Conservation (phyloP, 2,113 vertebrate species). For the Macquaria ambigua region DNA sequence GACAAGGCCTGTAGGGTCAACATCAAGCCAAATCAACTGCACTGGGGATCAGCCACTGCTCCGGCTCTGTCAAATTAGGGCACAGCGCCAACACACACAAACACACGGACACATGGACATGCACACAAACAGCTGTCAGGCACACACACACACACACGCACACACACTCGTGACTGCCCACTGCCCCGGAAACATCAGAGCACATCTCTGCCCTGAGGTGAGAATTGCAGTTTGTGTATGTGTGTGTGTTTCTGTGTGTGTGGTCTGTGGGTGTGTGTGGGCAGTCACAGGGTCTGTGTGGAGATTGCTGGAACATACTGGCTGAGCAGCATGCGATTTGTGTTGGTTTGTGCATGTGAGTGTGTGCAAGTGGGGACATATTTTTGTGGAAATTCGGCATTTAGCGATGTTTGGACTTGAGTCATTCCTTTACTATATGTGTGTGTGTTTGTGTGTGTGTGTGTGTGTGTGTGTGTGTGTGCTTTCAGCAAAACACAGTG, state of each 20-base stretch:
- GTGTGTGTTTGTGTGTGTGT: constrained; percentile 10
- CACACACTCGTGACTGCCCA: constrained; percentile 81
- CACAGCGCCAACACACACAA: constrained; percentile 77
- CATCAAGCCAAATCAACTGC: constrained; percentile 83
- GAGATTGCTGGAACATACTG: constrained; percentile 70
- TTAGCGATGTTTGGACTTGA: constrained; percentile 63
- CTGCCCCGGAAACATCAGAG: constrained; percentile 83
- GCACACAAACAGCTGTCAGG: constrained; percentile 82
- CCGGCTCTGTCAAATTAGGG: constrained; percentile 82
- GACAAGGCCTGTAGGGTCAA: constrained; percentile 85
- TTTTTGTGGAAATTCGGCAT: constrained; percentile 60
- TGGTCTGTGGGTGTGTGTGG: constrained; percentile 52
- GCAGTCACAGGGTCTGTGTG: constrained; percentile 71
- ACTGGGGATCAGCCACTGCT: constrained; percentile 80
- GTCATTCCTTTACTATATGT: constrained; percentile 37
- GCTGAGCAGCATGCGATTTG: constrained; percentile 67
- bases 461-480: constrained; percentile 11
- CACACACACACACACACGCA: constrained; percentile 72
- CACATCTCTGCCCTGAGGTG: constrained; percentile 82
- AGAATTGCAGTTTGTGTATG: constrained; percentile 71
- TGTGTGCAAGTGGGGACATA: constrained; percentile 31
- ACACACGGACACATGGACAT: constrained; percentile 69
- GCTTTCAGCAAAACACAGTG: background rate
- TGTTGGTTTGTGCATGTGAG: constrained; percentile 47
- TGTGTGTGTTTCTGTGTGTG: constrained; percentile 46